phyloP scores from a whole-genome alignment of 2,113 vertebrate species.

The Cacatua alba region DNA sequence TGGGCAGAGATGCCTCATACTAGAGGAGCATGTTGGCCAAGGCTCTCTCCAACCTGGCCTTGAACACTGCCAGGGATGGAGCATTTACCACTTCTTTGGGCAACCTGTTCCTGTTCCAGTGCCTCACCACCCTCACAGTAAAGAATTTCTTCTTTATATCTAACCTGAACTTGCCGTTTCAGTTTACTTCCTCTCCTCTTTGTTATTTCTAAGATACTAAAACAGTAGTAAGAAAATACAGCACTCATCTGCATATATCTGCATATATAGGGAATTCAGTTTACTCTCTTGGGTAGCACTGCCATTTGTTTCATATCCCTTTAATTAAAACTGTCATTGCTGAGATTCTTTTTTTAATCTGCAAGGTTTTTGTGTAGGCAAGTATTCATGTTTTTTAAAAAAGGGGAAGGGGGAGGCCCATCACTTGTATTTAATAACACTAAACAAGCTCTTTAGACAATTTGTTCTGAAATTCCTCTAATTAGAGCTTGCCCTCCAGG shows the following conservation, averaged over 20 bases:
- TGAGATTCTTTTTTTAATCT: slow-evolving; percentile 39
- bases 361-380: slow-evolving; percentile 42
- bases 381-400: slow-evolving; percentile 62
- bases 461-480: slow-evolving; percentile 81
- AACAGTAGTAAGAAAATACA: slow-evolving; percentile 3
- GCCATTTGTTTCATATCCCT: slow-evolving; percentile 20
- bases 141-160: neutral
- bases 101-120: neutral
- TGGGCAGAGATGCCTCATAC: neutral
- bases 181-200: neutral
- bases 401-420: neutral
- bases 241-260: neutral
- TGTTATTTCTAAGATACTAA: slow-evolving; percentile 16
- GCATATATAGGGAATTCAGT: slow-evolving; percentile 3
- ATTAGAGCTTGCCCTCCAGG: slow-evolving; percentile 82
- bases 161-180: neutral
- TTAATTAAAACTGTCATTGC: slow-evolving; percentile 64
- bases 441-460: slow-evolving; percentile 80
- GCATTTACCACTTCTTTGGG: neutral
- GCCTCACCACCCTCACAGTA: neutral
- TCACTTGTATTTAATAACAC: slow-evolving; percentile 75
- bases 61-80: neutral
- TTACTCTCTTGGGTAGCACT: slow-evolving; percentile 9
- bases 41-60: neutral
- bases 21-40: neutral